Evolutionary conservation across 2,888 invertebrate genomes (phyloP), one percentile per base, ranked within the genome.

Genomic region (Synanthedon vespiformis): DNA sequence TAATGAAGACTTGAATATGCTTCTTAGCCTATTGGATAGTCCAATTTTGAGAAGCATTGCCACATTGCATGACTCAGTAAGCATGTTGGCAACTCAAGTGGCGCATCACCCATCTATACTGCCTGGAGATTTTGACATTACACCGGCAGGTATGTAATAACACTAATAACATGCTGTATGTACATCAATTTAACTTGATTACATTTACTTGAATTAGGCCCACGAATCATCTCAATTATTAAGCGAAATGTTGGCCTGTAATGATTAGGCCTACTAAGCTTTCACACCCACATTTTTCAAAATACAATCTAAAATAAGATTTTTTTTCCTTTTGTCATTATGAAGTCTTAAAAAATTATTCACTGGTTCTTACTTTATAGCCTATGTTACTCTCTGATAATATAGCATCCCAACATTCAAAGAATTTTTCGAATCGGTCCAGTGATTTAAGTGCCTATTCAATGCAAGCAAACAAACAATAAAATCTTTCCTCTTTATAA

Each of bases 101-200:
- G 92, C 92, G 47, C 94, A 95, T 67, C 97, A 97, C 83, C 97
- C 97, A 12, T 96, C 96, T 16, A 95, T 97, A 72, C 87, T 97
- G 57, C 96, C 97, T 48, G 94, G 94, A 51, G 97, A 97, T 77
- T 98, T 98, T 81, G 96, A 97, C 72, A 95, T 98, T 53, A 94
- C 93, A 62, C 91, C 93, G 49, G 92, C 94, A 61, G 95, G 95
- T 68, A 73, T 71, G 54, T 60, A 48, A 48, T 48, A 22, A 22
- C 16, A 16, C 16, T 13, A 44, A n/a, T 10, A 44, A 34, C 34
- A 34, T 8, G 34, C 34, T 8, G 8, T 16, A n/a, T n/a, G n/a
- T n/a, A n/a, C n/a, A n/a, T n/a, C n/a, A n/a, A n/a, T n/a, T n/a
- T n/a, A 16, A 34, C 27, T 27, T 49, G 48, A 14, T 55, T 12